These are phyloP conservation scores for Hucho hucho DNA, from an alignment of 2,113 vertebrate genomes.

Conservation along the genomic window DNA sequence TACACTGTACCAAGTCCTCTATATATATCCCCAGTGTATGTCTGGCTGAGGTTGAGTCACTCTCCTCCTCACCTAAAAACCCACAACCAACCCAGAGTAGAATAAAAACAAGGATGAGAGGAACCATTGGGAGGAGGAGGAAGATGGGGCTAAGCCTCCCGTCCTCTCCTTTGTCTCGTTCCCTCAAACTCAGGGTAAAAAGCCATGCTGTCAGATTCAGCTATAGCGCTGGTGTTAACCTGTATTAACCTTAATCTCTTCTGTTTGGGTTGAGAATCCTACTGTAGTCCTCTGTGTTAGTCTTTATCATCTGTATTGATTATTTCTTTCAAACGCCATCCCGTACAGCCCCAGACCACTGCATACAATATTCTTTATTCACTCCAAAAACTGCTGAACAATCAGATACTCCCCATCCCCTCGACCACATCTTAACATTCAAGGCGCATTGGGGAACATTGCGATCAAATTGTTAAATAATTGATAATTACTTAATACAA, in stretches of 20 bases:
- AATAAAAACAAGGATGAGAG: slow-evolving; percentile 12
- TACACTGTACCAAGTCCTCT: slow-evolving; percentile 25
- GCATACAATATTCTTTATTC: not conserved
- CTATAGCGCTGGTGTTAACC: not conserved
- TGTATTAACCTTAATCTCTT: not conserved
- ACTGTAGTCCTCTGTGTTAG: not conserved
- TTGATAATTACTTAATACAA: too few species aligned
- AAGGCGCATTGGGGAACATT: not conserved
- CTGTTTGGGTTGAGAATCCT: not conserved
- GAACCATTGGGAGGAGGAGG: not conserved
- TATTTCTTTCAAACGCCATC: too few species aligned
- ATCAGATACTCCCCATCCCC: not conserved
- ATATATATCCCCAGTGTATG: slow-evolving; percentile 43
- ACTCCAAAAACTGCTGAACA: not conserved
- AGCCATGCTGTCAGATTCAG: not conserved
- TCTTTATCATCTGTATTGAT: too few species aligned
- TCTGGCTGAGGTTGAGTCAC: slow-evolving; percentile 36
- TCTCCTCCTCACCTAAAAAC: slow-evolving; percentile 32
- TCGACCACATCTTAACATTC: not conserved
- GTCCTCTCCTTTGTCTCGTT: not conserved
- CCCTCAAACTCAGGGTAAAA: not conserved
- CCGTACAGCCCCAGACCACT: not conserved
- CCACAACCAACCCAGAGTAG: slow-evolving; percentile 8
- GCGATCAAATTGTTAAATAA: not conserved
- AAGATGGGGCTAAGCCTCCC: not conserved